Conservation (phyloP, 2,888 invertebrate species). For the Pasiphila rectangulata region DNA sequence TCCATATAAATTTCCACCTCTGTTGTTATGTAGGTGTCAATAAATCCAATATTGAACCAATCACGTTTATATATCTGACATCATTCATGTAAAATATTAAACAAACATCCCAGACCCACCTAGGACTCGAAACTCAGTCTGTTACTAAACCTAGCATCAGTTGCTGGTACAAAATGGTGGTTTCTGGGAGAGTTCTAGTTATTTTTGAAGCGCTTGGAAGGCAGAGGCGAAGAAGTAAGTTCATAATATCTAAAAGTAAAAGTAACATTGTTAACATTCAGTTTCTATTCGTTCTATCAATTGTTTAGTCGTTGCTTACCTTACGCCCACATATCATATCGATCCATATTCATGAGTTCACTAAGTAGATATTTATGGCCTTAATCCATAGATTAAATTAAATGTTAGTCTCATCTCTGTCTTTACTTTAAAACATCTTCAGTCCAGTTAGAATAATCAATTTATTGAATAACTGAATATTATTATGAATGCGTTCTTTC, state of each 20-base stretch:
- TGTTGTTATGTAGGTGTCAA: conserved; percentile 26
- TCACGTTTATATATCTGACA: conserved; percentile 52
- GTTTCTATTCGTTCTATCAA: background rate
- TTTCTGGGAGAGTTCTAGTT: conserved; percentile 44
- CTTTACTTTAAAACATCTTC: too few species aligned
- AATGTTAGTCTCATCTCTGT: too few species aligned
- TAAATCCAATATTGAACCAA: conserved; percentile 37
- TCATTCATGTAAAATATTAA: conserved; percentile 49
- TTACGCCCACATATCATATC: too few species aligned
- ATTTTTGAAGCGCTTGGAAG: conserved; percentile 42
- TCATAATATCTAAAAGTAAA: too few species aligned
- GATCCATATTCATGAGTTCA: too few species aligned
- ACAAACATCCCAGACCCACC: conserved; percentile 37
- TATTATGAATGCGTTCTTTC: too few species aligned
- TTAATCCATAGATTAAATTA: too few species aligned
- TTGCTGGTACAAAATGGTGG: conserved; percentile 39
- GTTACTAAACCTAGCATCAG: conserved; percentile 6
- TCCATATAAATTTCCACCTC: conserved; percentile 18
- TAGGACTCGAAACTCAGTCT: conserved; percentile 21
- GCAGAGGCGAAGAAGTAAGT: conserved; percentile 48
- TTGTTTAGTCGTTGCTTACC: too few species aligned
- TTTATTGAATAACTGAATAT: too few species aligned
- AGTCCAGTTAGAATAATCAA: too few species aligned
- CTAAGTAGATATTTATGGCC: too few species aligned
- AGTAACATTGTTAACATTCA: background rate